Conservation (phyloP, 2,888 invertebrate genomes). For the Ophioninae sp. region DNA sequence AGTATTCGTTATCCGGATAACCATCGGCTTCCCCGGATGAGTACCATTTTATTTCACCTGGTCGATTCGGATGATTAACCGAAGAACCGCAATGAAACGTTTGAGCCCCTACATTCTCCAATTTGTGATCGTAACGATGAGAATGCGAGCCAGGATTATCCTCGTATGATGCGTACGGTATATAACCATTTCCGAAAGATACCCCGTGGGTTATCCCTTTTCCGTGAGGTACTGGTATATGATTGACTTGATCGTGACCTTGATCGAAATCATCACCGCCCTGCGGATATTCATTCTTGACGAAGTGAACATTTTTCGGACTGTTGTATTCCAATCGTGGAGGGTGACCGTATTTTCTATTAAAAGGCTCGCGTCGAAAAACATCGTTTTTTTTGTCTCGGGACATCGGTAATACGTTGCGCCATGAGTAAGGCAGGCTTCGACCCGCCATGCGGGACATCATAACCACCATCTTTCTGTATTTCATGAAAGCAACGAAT, state of each 20-base stretch:
- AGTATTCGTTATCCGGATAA: conserved; percentile 27
- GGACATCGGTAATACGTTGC: conserved; percentile 46
- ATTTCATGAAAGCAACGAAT: not conserved
- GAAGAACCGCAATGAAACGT: conserved; percentile 10
- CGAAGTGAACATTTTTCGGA: conserved; percentile 27
- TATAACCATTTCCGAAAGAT: conserved; percentile 74
- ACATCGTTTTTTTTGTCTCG: conserved; percentile 62
- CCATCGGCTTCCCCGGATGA: conserved; percentile 44
- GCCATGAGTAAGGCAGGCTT: conserved; percentile 66
- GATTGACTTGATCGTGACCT: conserved; percentile 69
- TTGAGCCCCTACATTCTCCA: conserved; percentile 1
- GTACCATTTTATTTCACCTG: conserved; percentile 17
- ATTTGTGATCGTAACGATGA: conserved; percentile 55
- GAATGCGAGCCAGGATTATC: conserved; percentile 60
- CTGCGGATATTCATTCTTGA: conserved; percentile 59
- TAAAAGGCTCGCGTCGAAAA: conserved; percentile 30
- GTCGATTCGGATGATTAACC: conserved; percentile 15
- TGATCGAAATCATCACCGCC: conserved; percentile 75
- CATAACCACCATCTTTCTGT: conserved; percentile 72
- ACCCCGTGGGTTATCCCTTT: conserved; percentile 71
- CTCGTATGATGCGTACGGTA: conserved; percentile 73
- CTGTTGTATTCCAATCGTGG: conserved; percentile 20
- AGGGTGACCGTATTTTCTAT: conserved; percentile 32
- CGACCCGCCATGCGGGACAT: conserved; percentile 72
- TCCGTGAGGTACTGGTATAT: conserved; percentile 72